Evolutionary conservation across 2,113 vertebrate species (phyloP).

Genomic region (Otolemur garnettii): DNA sequence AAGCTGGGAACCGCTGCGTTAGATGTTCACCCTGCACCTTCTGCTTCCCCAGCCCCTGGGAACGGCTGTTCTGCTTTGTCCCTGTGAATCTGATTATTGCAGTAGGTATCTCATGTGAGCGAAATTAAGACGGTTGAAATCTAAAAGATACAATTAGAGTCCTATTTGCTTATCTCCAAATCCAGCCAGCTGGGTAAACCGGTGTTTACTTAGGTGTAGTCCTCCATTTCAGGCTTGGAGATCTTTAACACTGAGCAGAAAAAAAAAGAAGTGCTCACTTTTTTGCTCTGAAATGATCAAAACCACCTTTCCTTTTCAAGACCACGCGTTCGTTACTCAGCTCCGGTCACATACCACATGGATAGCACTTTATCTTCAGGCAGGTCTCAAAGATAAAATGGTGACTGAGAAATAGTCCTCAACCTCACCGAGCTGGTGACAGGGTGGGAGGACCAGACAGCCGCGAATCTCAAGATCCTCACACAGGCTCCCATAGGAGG

Average conservation of each 20-base stretch:
- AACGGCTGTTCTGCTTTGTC: background rate
- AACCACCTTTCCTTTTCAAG: background rate
- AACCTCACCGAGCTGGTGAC: background rate
- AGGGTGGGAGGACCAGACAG: background rate
- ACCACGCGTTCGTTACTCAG: background rate
- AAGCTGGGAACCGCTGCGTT: no score
- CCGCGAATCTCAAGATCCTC: background rate
- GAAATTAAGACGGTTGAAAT: constrained; percentile 33
- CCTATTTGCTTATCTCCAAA: constrained; percentile 9
- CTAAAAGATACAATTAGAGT: constrained; percentile 1
- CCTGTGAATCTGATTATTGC: background rate
- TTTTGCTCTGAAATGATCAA: constrained; percentile 4
- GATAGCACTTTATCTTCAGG: no score
- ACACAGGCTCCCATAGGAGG: background rate
- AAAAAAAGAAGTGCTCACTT: background rate
- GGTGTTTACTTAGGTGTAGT: background rate
- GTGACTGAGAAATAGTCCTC: background rate
- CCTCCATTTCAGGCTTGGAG: background rate
- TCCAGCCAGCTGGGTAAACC: background rate
- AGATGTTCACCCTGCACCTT: background rate
- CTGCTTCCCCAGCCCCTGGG: no score
- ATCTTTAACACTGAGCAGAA: background rate
- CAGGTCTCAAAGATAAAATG: background rate
- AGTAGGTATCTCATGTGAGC: background rate
- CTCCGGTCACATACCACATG: background rate